A percentile compares a stretch with the other conserved stretches of the same genome.
These are phyloP conservation scores for Drosophila tsacasi DNA, from an alignment of 1,140 invertebrate genomes.

Conservation along the genomic window DNA sequence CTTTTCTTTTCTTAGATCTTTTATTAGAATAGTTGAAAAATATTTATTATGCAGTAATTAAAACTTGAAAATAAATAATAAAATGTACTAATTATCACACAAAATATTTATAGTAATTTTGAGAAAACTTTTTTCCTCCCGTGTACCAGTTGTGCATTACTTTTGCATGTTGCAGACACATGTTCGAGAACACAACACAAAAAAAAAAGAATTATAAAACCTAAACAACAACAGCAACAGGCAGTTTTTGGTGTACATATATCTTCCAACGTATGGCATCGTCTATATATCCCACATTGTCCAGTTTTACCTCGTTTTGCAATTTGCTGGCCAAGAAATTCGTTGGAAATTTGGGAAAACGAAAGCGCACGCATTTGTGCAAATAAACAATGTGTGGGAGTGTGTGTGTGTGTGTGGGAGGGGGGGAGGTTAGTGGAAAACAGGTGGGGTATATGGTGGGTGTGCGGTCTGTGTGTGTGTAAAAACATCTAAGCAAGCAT, in stretches of 20 bases:
- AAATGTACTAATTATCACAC: not conserved
- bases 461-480: slow-evolving; percentile 18
- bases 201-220: slow-evolving; percentile 3
- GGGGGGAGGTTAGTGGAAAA: slow-evolving; percentile 7
- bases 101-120: no score
- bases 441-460: slow-evolving; percentile 35
- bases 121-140: not conserved
- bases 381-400: slow-evolving; percentile 69
- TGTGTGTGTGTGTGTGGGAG: not conserved
- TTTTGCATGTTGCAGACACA: slow-evolving; percentile 83
- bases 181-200: slow-evolving; percentile 48
- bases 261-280: slow-evolving; percentile 36
- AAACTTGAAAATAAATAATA: not conserved
- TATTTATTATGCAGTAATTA: not conserved
- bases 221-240: slow-evolving; percentile 66
- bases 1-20: no score
- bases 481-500: slow-evolving; percentile 10
- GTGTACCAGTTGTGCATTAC: slow-evolving; percentile 72
- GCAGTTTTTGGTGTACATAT: slow-evolving; percentile 43
- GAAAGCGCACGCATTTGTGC: slow-evolving; percentile 79
- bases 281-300: slow-evolving; percentile 52
- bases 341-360: slow-evolving; percentile 70
- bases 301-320: slow-evolving; percentile 58
- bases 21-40: not conserved
- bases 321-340: slow-evolving; percentile 66